Percentiles rank a stretch among this genome's conserved stretches.
Evolutionary conservation across 1,140 invertebrate species (phyloP).

Genomic region (Drosophila bocki): DNA sequence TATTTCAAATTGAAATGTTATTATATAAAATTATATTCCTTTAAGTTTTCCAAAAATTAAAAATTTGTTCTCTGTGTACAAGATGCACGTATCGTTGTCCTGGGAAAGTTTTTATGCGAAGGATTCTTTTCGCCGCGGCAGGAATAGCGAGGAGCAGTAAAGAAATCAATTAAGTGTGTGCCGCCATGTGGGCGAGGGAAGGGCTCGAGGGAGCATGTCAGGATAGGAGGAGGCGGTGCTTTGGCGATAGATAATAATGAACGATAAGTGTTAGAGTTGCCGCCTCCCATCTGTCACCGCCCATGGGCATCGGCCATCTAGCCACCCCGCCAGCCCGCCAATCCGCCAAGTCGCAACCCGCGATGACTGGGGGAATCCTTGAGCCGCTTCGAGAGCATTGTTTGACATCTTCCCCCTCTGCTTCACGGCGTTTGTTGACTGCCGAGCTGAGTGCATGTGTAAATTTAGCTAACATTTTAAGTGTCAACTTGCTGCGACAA

Average conservation of each 20-base stretch:
- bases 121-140: conserved; percentile 32
- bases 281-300: conserved; percentile 63
- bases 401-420: conserved; percentile 27
- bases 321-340: neutral
- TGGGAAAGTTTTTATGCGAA: conserved; percentile 18
- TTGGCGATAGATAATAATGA: conserved; percentile 75
- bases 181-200: conserved; percentile 10
- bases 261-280: conserved; percentile 80
- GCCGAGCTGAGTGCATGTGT: conserved; percentile 73
- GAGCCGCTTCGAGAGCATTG: conserved; percentile 42
- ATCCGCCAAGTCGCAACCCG: neutral
- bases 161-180: conserved; percentile 75
- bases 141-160: conserved; percentile 24
- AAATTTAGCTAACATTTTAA: conserved; percentile 81
- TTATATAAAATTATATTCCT: neutral
- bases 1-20: neutral
- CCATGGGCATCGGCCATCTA: neutral
- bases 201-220: neutral
- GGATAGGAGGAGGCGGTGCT: conserved; percentile 11
- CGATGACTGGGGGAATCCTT: conserved; percentile 23
- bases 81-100: conserved; percentile 47
- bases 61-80: conserved; percentile 3
- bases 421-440: conserved; percentile 51
- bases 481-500: conserved; percentile 76
- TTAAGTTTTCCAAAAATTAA: neutral